Base-by-base conservation (phyloP, 2,113 vertebrate genomes). In the Panurus biarmicus region DNA sequence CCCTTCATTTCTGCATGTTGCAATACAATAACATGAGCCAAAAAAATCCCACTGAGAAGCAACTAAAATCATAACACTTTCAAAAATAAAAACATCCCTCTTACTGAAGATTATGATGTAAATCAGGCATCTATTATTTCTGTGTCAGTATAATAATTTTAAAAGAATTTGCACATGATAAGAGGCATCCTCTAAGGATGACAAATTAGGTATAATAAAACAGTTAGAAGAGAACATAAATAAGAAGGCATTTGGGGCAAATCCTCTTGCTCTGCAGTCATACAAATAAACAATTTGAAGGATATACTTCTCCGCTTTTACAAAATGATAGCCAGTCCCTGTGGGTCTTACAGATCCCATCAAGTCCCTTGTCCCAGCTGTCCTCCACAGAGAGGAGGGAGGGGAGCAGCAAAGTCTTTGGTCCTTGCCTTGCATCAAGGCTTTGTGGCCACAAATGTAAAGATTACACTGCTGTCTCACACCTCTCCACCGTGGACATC, bases 51-150 rank as follows among this genome's bases (percentile, higher is more conserved):
- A 87, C 76, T 71, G 90, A 95, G 95, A 93, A 91, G 76, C 56
- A 83, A 89, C 67, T 57, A 78, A 94, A 95, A 96, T 92, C 86
- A 57, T 92, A 94, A 92, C 73, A 96, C 90, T 95, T 93, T 82
- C 47, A 92, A 88, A 96, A 95, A 94, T 48, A 94, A 74, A 92
- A 91, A 82, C 61, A 94, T 87, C 66, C 60, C 79, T 95, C 95
- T 95, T 85, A 93, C 66, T 0, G 14, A 86, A 93, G 80, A 96
- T 96, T 96, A 93, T 74, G 84, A 66, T 57, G 95, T 93, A 96
- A 96, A 97, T 94, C 95, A 93, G 71, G 87, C 74, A 78, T 56
- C 90, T 96, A 93, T 93, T 95, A 96, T 96, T 97, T 93, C 89
- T 78, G 10, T 89, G 87, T 95, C 83, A 91, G 89, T 93, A 76